Evolutionary conservation across 1,140 invertebrate species (phyloP).

Genomic region (Piezodorus guildinii): DNA sequence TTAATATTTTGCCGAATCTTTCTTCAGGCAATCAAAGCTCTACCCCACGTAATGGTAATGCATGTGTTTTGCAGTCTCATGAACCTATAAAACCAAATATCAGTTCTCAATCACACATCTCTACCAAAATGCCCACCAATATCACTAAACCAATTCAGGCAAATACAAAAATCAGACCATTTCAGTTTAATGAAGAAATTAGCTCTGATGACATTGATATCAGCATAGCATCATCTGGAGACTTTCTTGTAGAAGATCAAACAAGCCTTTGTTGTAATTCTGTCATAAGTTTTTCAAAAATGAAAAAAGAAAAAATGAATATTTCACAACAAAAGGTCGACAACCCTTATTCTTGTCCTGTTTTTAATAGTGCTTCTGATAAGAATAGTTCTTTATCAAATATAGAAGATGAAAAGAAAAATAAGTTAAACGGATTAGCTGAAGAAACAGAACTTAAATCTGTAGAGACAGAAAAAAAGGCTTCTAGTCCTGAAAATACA

Average conservation of each 20-base stretch:
- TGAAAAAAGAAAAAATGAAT: constrained; percentile 3
- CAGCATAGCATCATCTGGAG: constrained; percentile 8
- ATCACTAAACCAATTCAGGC: neutral
- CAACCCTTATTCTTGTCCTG: no score
- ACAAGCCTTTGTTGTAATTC: neutral
- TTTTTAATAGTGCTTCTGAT: no score
- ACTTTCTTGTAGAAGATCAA: constrained; percentile 3
- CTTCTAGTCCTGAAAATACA: neutral
- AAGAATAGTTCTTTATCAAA: no score
- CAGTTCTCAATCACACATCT: neutral
- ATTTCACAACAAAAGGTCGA: neutral
- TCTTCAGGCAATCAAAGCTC: neutral
- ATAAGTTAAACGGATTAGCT: no score
- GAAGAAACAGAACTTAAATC: no score
- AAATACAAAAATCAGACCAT: neutral
- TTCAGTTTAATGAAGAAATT: constrained; percentile 7
- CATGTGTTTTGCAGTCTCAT: neutral
- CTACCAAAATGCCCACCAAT: neutral
- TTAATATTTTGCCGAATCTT: constrained; percentile 5
- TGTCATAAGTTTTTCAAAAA: neutral
- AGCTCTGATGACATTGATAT: constrained; percentile 13
- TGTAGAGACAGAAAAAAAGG: no score
- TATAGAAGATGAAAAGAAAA: no score
- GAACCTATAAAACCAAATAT: neutral
- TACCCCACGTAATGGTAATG: neutral